A percentile compares a stretch with the other conserved stretches of the same genome.
phyloP scores from a whole-genome alignment of 2,888 invertebrate genomes.

The Pandemis corylana region DNA sequence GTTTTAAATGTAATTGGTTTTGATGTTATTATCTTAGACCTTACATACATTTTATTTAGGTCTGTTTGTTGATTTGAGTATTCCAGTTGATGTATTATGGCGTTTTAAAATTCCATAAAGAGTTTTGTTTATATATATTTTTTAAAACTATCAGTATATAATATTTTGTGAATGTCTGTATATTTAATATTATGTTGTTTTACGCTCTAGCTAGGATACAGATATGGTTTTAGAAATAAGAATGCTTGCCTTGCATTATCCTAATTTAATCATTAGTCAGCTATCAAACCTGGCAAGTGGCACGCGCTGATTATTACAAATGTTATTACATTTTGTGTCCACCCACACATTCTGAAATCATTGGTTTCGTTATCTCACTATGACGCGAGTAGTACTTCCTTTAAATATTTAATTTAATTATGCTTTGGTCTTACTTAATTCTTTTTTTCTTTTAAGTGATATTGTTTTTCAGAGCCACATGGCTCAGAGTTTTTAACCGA shows the following conservation, averaged over 20 bases:
- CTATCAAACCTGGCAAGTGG: conserved; percentile 7
- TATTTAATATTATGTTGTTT: conserved; percentile 24
- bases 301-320: conserved; percentile 4
- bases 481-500: background rate
- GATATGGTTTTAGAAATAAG: conserved; percentile 29
- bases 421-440: conserved; percentile 7
- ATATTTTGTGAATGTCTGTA: conserved; percentile 17
- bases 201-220: conserved; percentile 19
- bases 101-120: conserved; percentile 9
- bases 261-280: conserved; percentile 12
- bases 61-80: conserved; percentile 17
- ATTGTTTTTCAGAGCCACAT: background rate
- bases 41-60: conserved; percentile 9
- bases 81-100: conserved; percentile 16
- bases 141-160: conserved; percentile 18
- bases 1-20: conserved; percentile 24
- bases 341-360: conserved; percentile 4
- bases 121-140: conserved; percentile 16
- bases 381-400: background rate
- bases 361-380: conserved; percentile 11
- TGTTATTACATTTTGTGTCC: conserved; percentile 1
- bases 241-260: conserved; percentile 38
- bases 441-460: background rate
- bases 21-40: conserved; percentile 5
- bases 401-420: conserved; percentile 1